Conservation (phyloP, 2,888 invertebrate species). For the Heteromyza rotundicornis region DNA sequence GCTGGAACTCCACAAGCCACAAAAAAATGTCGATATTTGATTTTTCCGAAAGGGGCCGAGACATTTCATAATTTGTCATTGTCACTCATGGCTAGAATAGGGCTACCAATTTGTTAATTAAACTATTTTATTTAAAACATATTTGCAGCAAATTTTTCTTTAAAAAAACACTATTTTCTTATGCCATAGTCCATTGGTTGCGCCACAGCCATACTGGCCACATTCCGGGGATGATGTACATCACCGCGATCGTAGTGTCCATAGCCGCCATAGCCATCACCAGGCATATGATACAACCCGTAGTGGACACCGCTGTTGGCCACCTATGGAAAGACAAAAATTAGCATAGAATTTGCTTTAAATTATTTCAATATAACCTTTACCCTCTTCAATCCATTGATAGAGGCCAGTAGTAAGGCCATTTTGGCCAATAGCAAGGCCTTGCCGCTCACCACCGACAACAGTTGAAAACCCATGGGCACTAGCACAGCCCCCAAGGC, state of each 20-base stretch:
- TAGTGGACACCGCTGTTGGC: slow-evolving; percentile 78
- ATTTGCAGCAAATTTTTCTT: no score
- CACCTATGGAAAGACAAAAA: slow-evolving; percentile 67
- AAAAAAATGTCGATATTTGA: no score
- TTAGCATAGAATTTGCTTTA: slow-evolving; percentile 36
- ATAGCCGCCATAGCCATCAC: slow-evolving; percentile 54
- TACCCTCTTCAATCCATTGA: slow-evolving; percentile 80
- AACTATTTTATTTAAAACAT: no score
- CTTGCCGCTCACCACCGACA: slow-evolving; percentile 82
- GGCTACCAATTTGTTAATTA: no score
- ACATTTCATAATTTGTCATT: no score
- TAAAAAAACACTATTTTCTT: slow-evolving; percentile 8
- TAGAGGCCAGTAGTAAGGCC: slow-evolving; percentile 79
- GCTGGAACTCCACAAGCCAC: no score
- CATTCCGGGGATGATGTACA: slow-evolving; percentile 51
- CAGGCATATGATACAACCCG: slow-evolving; percentile 72
- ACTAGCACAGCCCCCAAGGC: slow-evolving; percentile 78
- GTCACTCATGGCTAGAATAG: no score
- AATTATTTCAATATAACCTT: slow-evolving; percentile 7
- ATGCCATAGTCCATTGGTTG: slow-evolving; percentile 41
- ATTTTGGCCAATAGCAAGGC: slow-evolving; percentile 81
- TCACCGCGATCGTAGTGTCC: slow-evolving; percentile 58
- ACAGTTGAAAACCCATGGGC: slow-evolving; percentile 84
- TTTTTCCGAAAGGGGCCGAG: no score
- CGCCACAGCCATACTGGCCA: slow-evolving; percentile 41